Conservation (phyloP, 1,140 invertebrate species). For the Prorops nasuta region DNA sequence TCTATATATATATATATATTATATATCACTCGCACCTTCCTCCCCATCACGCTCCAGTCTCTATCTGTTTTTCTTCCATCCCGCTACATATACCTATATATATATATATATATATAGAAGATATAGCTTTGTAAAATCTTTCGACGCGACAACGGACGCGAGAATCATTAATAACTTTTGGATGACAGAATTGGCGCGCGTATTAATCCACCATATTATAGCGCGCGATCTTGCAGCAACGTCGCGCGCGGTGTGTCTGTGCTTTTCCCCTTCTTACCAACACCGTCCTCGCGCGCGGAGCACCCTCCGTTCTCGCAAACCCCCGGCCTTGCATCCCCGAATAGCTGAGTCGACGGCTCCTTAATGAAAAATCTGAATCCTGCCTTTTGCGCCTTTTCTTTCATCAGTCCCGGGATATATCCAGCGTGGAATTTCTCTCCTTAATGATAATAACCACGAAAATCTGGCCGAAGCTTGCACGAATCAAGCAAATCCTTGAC, state of each 20-base stretch:
- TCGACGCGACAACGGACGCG: constrained; percentile 42
- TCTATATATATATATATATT: too few species aligned
- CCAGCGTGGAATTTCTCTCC: too few species aligned
- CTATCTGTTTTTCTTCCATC: too few species aligned
- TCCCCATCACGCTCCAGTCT: too few species aligned
- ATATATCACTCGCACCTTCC: too few species aligned
- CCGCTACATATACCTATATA: too few species aligned
- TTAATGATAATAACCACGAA: constrained; percentile 21
- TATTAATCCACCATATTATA: constrained; percentile 57
- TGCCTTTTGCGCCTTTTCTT: not conserved
- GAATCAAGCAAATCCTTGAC: constrained; percentile 11
- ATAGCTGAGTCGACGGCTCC: constrained; percentile 56
- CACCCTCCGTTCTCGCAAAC: not conserved
- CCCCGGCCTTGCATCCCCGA: constrained; percentile 23
- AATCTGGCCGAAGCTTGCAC: constrained; percentile 1
- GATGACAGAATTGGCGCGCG: constrained; percentile 55
- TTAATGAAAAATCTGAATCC: constrained; percentile 57
- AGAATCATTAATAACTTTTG: constrained; percentile 58
- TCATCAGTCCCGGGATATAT: too few species aligned
- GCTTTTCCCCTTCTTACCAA: constrained; percentile 19
- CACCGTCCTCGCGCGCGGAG: constrained; percentile 11
- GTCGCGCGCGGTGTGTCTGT: constrained; percentile 11
- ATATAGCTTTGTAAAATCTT: constrained; percentile 55
- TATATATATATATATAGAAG: too few species aligned
- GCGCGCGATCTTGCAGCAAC: constrained; percentile 32